Evolutionary conservation across 35 echinoderm and acorn worm genomes (phyloP).

Genomic region (Apostichopus japonicus): DNA sequence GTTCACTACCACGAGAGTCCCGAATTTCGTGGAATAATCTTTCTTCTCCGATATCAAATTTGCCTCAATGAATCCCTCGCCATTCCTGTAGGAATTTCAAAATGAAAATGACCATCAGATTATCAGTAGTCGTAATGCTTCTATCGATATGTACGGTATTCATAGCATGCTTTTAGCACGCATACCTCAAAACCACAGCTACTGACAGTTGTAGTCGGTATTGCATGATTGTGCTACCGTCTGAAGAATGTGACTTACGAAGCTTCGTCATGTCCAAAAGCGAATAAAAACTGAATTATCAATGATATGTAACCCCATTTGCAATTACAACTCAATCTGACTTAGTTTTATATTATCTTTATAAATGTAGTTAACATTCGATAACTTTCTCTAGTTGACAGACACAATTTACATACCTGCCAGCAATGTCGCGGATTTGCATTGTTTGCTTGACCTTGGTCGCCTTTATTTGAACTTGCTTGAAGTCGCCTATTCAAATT

Average conservation of each 20-base stretch:
- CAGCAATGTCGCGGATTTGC: constrained; percentile 1
- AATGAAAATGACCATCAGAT: too few relatives aligned
- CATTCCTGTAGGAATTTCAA: too few relatives aligned
- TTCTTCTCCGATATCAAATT: too few relatives aligned
- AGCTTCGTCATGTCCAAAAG: neutral
- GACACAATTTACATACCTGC: neutral
- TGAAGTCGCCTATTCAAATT: constrained; percentile 40
- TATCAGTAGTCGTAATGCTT: too few relatives aligned
- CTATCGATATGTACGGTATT: too few relatives aligned
- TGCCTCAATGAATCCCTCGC: too few relatives aligned
- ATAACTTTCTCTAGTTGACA: neutral
- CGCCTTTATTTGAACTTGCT: constrained; percentile 42
- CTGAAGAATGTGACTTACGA: neutral
- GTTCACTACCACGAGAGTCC: too few relatives aligned
- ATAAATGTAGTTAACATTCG: neutral
- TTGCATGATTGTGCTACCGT: neutral
- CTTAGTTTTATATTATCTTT: neutral
- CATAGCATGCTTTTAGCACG: too few relatives aligned
- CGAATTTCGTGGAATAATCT: too few relatives aligned
- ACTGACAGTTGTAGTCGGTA: neutral
- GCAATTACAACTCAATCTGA: neutral
- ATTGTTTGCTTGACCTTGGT: constrained; percentile 8
- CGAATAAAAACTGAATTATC: neutral
- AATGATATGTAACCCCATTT: neutral
- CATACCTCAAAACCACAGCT: too few relatives aligned